phyloP scores from a whole-genome alignment of 2,797 vertebrate species.

The Potorous gilbertii region DNA sequence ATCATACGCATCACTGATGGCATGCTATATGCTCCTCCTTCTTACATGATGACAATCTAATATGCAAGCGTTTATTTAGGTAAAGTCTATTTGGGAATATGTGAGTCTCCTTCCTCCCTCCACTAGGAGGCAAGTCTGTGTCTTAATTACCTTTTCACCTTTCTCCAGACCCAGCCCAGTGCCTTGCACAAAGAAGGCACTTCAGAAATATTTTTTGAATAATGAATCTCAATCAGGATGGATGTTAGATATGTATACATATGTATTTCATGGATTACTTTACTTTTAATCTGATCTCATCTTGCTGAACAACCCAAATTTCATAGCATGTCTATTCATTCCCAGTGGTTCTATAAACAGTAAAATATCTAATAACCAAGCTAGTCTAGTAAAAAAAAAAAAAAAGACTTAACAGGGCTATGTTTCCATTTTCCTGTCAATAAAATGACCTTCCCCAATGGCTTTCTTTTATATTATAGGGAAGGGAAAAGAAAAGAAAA shows the following conservation, averaged over 20 bases:
- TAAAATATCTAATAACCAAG: background rate
- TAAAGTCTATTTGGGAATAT: background rate
- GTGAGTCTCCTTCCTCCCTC: background rate
- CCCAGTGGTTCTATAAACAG: background rate
- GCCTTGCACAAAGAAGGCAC: background rate
- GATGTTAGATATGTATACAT: background rate
- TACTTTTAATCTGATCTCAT: constrained; percentile 4
- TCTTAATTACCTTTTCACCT: background rate
- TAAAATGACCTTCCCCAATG: constrained; percentile 8
- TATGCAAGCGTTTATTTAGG: background rate
- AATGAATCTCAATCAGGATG: background rate
- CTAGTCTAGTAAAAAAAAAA: constrained; percentile 30
- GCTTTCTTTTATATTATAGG: constrained; percentile 56
- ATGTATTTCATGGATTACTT: background rate
- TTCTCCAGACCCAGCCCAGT: background rate
- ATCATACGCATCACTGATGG: background rate
- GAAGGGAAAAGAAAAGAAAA: constrained; percentile 48
- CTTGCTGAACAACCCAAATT: background rate
- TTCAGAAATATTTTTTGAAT: background rate
- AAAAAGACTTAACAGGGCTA: constrained; percentile 1
- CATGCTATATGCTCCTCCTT: background rate
- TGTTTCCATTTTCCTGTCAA: constrained; percentile 56
- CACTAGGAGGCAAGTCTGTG: background rate
- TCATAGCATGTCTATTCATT: constrained; percentile 20
- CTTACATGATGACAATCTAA: background rate